A percentile compares a stretch with the other conserved stretches of the same genome.
Conservation (phyloP, 2,113 vertebrate species). For the Mormyrus iriodes region DNA sequence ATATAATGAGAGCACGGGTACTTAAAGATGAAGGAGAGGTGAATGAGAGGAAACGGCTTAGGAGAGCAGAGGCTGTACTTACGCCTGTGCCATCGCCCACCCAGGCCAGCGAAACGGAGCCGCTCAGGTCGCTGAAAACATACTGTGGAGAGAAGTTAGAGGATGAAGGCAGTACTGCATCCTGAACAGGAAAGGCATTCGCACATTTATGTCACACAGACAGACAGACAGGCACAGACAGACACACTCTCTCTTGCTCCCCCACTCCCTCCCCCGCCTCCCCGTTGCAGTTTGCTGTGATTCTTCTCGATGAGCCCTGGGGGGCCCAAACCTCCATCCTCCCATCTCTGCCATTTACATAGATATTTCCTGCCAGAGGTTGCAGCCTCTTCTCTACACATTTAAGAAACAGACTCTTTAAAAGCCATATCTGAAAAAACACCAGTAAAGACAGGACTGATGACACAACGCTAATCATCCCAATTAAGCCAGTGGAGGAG, state of each 20-base stretch:
- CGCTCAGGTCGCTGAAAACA: constrained; percentile 74
- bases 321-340: not conserved
- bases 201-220: not conserved
- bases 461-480: not conserved
- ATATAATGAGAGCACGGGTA: not conserved
- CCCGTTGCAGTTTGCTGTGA: not conserved
- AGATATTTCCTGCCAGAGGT: not conserved
- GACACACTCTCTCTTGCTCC: not conserved
- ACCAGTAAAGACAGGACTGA: not conserved
- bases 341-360: not conserved
- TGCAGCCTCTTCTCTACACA: not conserved
- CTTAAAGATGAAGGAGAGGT: not conserved
- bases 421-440: not conserved
- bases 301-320: not conserved
- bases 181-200: not conserved
- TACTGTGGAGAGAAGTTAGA: constrained; percentile 49
- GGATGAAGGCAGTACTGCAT: not conserved
- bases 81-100: constrained; percentile 86
- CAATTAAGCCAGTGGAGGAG: not conserved
- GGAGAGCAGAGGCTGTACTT: constrained; percentile 49
- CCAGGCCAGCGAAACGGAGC: constrained; percentile 83
- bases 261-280: too few species aligned
- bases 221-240: not conserved
- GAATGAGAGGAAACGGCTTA: not conserved
- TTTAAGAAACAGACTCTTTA: not conserved